A percentile compares a stretch with the other conserved stretches of the same genome.
Conservation (phyloP, 2,113 vertebrate genomes). For the Eublepharis macularius region DNA sequence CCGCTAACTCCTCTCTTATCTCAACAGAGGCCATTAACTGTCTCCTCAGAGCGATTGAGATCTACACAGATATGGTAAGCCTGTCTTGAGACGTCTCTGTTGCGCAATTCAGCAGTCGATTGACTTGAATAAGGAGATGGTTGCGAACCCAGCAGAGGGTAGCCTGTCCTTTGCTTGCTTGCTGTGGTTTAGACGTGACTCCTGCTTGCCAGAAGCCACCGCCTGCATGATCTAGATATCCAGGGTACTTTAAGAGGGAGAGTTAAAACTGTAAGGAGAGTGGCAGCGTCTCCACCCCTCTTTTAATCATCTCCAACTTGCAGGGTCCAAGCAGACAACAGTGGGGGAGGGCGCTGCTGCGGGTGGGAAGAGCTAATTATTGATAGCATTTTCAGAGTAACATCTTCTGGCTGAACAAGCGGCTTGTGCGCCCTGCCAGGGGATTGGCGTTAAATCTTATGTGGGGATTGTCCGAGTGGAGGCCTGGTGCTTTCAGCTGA, state of each 20-base stretch:
- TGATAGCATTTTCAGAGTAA: not conserved
- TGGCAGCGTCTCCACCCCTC: too few species aligned
- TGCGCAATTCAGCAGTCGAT: not conserved
- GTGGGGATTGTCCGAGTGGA: not conserved
- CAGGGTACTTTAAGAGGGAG: too few species aligned
- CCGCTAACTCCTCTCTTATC: not conserved
- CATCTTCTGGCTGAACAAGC: not conserved
- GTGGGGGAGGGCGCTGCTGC: not conserved
- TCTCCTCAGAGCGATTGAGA: conserved; percentile 90
- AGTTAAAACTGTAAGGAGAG: too few species aligned
- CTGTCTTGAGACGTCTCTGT: not conserved
- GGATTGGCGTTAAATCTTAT: not conserved
- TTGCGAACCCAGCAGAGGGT: not conserved
- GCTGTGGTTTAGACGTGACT: not conserved
- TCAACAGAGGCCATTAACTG: conserved; percentile 92
- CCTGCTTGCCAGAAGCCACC: not conserved
- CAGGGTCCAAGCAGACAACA: too few species aligned
- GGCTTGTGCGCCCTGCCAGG: not conserved
- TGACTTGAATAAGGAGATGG: not conserved
- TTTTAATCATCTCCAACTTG: too few species aligned
- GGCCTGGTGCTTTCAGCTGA: not conserved
- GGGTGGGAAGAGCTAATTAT: too few species aligned
- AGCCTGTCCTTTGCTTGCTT: too few species aligned
- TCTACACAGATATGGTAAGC: conserved; percentile 95
- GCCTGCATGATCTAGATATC: too few species aligned